Evolutionary conservation across 2,888 invertebrate species (phyloP), one percentile per base, ranked within the genome.

Genomic region (Rhagonycha fulva): DNA sequence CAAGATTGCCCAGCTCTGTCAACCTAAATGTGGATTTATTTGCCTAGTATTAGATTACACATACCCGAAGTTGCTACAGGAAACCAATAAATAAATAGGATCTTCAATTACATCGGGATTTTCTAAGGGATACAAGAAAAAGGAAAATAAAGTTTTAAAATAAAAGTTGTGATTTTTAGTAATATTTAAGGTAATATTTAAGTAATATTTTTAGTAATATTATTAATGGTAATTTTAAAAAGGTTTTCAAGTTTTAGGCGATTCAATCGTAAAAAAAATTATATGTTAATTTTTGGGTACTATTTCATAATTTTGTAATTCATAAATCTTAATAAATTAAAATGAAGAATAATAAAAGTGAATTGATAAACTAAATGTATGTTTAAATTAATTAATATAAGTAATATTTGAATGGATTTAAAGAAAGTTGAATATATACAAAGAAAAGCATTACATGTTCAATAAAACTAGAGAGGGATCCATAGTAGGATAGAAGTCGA

Each of bases 21-120:
- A 88, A 87, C 86, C 87, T 85, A 88, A 89, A 89, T 88, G 88
- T 87, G 88, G 88, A 89, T 89, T 89, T 89, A 89, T 89, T 87
- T 86, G 86, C 87, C 85, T 86, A 84, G 87, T 88, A 88, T 88
- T 88, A 87, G 88, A 89, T 89, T 89, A 89, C 88, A 88, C 85
- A 87, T 87, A 85, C 85, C 87, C 85, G 82, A 83, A 83, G 85
- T 83, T 82, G 84, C 84, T 83, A 82, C 84, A 83, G 84, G 84
- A 82, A 83, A 81, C 85, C 86, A 85, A 86, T 86, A 86, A 87
- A 87, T 87, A 87, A 86, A 84, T 85, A 82, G 85, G 84, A 86
- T 85, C 86, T 86, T 86, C 86, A 86, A 86, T 86, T 86, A 86
- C 85, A 47, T 47, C n/a, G 47, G 47, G 86, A 84, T 84, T 85